These are phyloP conservation scores for Pristionchus japonicus DNA, from an alignment of 2,888 invertebrate genomes.

Conservation along the genomic window DNA sequence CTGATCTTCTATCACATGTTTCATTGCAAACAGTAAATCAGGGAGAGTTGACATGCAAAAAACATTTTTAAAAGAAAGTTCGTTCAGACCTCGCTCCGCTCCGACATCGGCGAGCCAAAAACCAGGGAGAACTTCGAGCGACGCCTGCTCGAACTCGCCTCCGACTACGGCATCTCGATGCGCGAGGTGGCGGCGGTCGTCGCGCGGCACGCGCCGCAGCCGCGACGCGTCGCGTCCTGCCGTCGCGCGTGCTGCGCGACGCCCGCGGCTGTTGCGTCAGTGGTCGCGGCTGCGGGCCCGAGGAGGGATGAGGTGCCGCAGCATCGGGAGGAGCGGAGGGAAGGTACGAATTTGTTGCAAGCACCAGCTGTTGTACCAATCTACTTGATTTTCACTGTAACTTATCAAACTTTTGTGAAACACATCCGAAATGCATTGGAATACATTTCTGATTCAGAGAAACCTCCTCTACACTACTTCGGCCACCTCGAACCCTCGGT, in stretches of 20 bases:
- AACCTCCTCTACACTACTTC: neutral
- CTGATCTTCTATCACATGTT: no score
- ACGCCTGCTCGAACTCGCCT: neutral
- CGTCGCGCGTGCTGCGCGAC: neutral
- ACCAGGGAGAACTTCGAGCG: slow-evolving; percentile 33
- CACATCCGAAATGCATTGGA: neutral
- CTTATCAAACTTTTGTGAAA: no score
- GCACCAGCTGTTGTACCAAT: no score
- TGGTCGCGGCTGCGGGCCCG: neutral
- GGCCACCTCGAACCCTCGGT: neutral
- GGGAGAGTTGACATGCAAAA: no score
- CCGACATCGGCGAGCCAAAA: neutral
- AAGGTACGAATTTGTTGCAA: neutral
- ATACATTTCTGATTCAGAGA: neutral
- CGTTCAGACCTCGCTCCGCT: neutral
- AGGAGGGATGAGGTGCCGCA: neutral
- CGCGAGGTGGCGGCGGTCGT: neutral
- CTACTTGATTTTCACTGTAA: no score
- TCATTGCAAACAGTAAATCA: no score
- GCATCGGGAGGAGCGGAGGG: neutral
- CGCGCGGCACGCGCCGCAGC: neutral
- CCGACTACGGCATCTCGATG: neutral
- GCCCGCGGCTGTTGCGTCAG: neutral
- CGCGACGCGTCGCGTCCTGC: neutral
- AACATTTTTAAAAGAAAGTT: no score